phyloP scores from a whole-genome alignment of 1,140 invertebrate species.

The Hestina assimilis region DNA sequence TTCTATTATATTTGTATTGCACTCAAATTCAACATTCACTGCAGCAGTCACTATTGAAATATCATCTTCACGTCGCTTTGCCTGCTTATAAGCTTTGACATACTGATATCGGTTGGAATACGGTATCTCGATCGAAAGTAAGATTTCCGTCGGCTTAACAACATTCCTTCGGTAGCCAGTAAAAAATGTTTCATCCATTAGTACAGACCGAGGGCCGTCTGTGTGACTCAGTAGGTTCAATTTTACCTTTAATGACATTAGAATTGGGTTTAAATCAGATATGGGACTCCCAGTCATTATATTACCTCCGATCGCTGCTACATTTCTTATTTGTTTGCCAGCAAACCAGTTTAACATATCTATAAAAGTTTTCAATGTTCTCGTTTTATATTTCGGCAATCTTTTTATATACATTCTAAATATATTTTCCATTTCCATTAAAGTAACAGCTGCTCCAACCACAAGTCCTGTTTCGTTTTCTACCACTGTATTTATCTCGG shows the following conservation, averaged over 20 bases:
- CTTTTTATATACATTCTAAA: slow-evolving; percentile 82
- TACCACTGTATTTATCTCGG: slow-evolving; percentile 83
- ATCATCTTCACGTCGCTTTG: slow-evolving; percentile 94
- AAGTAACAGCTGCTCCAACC: slow-evolving; percentile 91
- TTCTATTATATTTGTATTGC: slow-evolving; percentile 80
- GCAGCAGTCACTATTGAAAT: slow-evolving; percentile 97
- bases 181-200: slow-evolving; percentile 93
- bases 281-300: slow-evolving; percentile 98
- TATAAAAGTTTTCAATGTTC: slow-evolving; percentile 86
- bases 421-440: slow-evolving; percentile 86
- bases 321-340: slow-evolving; percentile 94
- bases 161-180: slow-evolving; percentile 92
- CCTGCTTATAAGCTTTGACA: slow-evolving; percentile 94
- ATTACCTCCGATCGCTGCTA: slow-evolving; percentile 93
- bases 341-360: slow-evolving; percentile 97
- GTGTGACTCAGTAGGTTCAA: slow-evolving; percentile 76
- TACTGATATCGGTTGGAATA: slow-evolving; percentile 85
- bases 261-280: slow-evolving; percentile 96
- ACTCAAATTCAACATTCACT: slow-evolving; percentile 83
- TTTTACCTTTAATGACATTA: slow-evolving; percentile 87
- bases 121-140: slow-evolving; percentile 86
- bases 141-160: slow-evolving; percentile 87
- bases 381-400: slow-evolving; percentile 83
- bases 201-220: slow-evolving; percentile 81
- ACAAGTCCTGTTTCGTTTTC: slow-evolving; percentile 81